Conservation (phyloP, 1,140 invertebrate genomes). For the Campodea augens region DNA sequence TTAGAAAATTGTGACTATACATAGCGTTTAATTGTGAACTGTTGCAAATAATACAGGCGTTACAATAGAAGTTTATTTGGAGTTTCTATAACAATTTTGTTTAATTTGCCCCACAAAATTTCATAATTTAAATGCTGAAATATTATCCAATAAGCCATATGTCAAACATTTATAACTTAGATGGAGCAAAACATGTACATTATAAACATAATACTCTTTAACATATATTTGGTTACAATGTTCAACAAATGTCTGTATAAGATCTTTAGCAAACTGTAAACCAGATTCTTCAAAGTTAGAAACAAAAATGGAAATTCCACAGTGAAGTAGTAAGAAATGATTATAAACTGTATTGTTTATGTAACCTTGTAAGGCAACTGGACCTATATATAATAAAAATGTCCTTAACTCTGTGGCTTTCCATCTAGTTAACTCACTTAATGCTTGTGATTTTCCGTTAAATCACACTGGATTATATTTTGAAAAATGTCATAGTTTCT, state of each 20-base stretch:
- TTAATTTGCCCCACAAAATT: not conserved
- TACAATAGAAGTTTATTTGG: not conserved
- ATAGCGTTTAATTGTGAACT: no score
- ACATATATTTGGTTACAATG: not conserved
- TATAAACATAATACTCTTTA: not conserved
- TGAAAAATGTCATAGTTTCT: no score
- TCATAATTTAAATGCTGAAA: not conserved
- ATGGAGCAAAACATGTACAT: not conserved
- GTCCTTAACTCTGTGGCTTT: constrained; percentile 26
- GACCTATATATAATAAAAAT: constrained; percentile 23
- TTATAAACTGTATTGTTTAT: constrained; percentile 8
- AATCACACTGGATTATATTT: constrained; percentile 19
- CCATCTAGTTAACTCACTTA: constrained; percentile 18
- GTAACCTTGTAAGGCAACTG: constrained; percentile 17
- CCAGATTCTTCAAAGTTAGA: not conserved
- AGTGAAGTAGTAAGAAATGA: constrained; percentile 3
- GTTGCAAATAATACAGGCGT: no score
- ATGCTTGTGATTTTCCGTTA: constrained; percentile 17
- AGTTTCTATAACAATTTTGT: not conserved
- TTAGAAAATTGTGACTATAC: no score
- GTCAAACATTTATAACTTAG: not conserved
- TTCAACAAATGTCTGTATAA: not conserved
- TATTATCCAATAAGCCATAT: not conserved
- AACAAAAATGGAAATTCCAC: not conserved
- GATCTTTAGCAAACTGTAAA: not conserved